Evolutionary conservation across 37 sponge, comb jelly and placozoan genomes (phyloP).

Genomic region (Oscarella lobularis): DNA sequence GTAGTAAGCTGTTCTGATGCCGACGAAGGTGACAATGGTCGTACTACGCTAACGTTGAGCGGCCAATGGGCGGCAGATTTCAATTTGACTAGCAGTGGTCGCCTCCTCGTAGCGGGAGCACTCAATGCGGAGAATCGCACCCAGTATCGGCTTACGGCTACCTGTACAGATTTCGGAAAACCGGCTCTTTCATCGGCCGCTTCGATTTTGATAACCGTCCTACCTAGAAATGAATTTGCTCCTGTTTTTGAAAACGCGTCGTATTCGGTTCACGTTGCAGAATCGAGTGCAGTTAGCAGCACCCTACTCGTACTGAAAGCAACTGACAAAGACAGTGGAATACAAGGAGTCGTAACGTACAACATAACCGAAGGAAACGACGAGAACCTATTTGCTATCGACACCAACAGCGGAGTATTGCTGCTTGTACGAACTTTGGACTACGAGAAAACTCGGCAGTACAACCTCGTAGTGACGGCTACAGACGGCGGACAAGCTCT

Average conservation of each 20-base stretch:
- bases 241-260: conserved; percentile 22
- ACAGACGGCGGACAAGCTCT: background rate
- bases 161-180: conserved; percentile 31
- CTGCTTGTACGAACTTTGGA: background rate
- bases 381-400: background rate
- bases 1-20: conserved; percentile 13
- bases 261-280: conserved; percentile 15
- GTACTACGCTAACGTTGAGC: background rate
- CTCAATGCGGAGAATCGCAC: conserved; percentile 15
- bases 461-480: background rate
- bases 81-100: conserved; percentile 5
- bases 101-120: conserved; percentile 6
- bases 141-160: conserved; percentile 12
- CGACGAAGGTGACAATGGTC: background rate
- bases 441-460: background rate
- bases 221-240: conserved; percentile 41
- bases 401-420: background rate
- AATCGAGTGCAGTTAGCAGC: conserved; percentile 9
- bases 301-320: conserved; percentile 30
- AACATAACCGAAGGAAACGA: background rate
- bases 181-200: background rate
- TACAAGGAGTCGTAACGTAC: background rate
- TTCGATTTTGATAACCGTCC: conserved; percentile 17
- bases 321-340: conserved; percentile 33
- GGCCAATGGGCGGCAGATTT: background rate